These are phyloP conservation scores for Manacus vitellinus DNA, from an alignment of 2,113 vertebrate genomes.

Conservation along the genomic window DNA sequence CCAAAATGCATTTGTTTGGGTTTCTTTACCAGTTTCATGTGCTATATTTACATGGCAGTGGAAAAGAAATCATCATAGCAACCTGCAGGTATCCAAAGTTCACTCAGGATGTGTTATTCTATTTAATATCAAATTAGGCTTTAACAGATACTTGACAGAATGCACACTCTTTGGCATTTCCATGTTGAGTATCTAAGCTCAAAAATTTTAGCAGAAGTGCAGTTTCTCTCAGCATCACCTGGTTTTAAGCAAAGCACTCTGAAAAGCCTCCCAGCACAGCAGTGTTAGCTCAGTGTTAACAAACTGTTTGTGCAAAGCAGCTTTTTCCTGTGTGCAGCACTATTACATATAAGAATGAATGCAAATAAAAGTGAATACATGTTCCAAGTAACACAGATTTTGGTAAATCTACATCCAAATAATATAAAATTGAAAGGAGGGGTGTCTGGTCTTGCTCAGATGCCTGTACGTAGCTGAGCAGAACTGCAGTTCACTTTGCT, in stretches of 20 bases:
- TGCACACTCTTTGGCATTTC: neutral
- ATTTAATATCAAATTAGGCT: neutral
- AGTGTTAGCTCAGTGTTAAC: neutral
- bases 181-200: neutral
- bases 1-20: neutral
- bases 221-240: neutral
- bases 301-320: conserved; percentile 19
- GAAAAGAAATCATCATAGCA: neutral
- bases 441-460: neutral
- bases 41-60: neutral
- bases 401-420: neutral
- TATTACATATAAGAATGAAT: neutral
- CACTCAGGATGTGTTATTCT: neutral
- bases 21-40: neutral
- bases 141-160: neutral
- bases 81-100: neutral
- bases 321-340: neutral
- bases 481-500: conserved; percentile 35
- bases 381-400: neutral
- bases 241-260: neutral
- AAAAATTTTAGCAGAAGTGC: neutral
- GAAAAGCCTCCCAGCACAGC: neutral
- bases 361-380: neutral
- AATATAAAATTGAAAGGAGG: neutral
- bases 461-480: neutral